Evolutionary conservation across 2,113 vertebrate species (phyloP).

Genomic region (Triplophysa tibetana): DNA sequence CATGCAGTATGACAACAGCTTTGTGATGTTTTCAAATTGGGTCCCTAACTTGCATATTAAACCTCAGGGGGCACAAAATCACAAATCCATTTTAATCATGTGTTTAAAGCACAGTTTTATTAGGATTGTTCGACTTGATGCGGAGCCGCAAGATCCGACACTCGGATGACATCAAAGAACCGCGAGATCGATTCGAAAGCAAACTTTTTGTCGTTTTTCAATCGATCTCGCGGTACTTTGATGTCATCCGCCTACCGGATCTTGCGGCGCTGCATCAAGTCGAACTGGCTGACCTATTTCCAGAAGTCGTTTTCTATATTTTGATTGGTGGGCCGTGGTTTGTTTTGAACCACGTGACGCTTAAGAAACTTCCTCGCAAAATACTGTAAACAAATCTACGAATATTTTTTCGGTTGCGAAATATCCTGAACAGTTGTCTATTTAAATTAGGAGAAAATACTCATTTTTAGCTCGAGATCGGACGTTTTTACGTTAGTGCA

Average conservation of each 20-base stretch:
- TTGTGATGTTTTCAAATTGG: background rate
- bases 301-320: conserved; percentile 8
- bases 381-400: conserved; percentile 68
- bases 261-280: no score
- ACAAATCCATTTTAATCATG: background rate
- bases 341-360: conserved; percentile 65
- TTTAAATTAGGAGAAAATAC: background rate
- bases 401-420: background rate
- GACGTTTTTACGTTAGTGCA: background rate
- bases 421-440: background rate
- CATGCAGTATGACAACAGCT: background rate
- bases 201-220: no score
- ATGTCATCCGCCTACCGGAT: background rate
- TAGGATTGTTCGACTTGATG: no score
- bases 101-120: conserved; percentile 3
- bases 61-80: background rate
- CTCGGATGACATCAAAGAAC: no score
- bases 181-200: no score
- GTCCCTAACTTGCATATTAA: background rate
- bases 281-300: conserved; percentile 67
- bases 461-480: background rate
- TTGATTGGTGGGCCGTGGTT: conserved; percentile 65
- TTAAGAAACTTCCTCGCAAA: conserved; percentile 62
- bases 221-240: no score
- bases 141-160: no score